phyloP scores from a whole-genome alignment of 1,140 invertebrate species.

The Contarinia nasturtii region DNA sequence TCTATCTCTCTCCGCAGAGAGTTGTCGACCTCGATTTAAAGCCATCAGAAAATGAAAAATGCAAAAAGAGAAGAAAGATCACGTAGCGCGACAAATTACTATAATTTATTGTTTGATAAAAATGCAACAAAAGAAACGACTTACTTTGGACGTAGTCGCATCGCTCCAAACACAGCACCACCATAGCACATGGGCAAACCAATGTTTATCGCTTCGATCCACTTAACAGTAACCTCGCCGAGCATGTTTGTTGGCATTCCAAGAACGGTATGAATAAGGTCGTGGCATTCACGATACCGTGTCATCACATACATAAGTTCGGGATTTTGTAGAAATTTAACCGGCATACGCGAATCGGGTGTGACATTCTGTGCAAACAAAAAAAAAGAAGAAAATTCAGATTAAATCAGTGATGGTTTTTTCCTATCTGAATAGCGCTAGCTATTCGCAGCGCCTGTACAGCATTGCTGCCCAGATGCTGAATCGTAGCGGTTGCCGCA shows the following conservation, averaged over 20 bases:
- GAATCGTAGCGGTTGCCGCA: too few relatives aligned
- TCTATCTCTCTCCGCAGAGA: too few relatives aligned
- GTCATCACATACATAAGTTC: constrained; percentile 93
- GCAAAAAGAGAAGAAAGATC: too few relatives aligned
- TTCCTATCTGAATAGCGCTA: not conserved
- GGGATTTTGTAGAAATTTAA: constrained; percentile 80
- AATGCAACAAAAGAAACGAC: constrained; percentile 1
- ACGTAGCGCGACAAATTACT: not conserved
- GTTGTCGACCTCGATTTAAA: too few relatives aligned
- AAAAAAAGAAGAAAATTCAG: constrained; percentile 6
- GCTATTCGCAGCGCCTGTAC: too few relatives aligned
- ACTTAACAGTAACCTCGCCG: constrained; percentile 83
- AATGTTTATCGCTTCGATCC: constrained; percentile 88
- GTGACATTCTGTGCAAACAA: constrained; percentile 49
- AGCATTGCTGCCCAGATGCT: too few relatives aligned
- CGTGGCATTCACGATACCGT: constrained; percentile 89
- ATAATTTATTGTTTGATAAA: constrained; percentile 1
- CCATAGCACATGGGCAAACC: constrained; percentile 76
- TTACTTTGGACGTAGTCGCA: constrained; percentile 62
- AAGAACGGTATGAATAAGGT: constrained; percentile 78
- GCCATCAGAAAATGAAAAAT: not conserved
- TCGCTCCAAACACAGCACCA: constrained; percentile 71
- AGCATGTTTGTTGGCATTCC: constrained; percentile 93
- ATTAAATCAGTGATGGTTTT: constrained; percentile 2
- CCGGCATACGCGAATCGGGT: constrained; percentile 71